Evolutionary conservation across 2,113 vertebrate species (phyloP).

Genomic region (Chloroceryle aenea): DNA sequence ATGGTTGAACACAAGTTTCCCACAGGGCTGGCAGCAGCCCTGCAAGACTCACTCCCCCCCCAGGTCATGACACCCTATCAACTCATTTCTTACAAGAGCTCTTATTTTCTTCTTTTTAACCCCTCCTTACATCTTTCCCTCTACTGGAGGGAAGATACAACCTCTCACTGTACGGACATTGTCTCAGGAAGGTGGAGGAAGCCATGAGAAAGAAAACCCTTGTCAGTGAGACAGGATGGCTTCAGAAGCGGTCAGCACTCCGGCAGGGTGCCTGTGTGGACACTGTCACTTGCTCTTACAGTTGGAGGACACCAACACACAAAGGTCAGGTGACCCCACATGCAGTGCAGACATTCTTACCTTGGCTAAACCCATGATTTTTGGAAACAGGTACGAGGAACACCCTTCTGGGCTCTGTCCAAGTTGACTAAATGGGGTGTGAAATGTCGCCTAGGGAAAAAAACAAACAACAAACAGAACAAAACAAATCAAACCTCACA

Average conservation of each 20-base stretch:
- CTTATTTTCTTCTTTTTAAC: not conserved
- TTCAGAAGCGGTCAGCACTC: not conserved
- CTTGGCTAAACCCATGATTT: conserved; percentile 87
- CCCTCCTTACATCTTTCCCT: not conserved
- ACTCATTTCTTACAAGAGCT: not conserved
- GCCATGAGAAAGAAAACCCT: not conserved
- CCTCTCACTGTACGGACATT: not conserved
- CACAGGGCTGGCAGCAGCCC: not conserved
- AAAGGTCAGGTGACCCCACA: not conserved
- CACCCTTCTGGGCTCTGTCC: conserved; percentile 87
- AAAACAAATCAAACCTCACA: not conserved
- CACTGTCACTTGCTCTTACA: not conserved
- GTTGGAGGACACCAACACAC: not conserved
- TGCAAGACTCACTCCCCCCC: not conserved
- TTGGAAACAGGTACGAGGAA: conserved; percentile 87
- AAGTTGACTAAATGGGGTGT: conserved; percentile 83
- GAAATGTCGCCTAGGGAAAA: conserved; percentile 82
- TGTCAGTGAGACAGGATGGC: not conserved
- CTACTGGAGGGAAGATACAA: not conserved
- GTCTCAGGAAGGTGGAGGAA: not conserved
- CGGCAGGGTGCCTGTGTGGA: not conserved
- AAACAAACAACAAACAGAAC: not conserved
- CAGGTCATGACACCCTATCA: not conserved
- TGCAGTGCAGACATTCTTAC: conserved; percentile 54
- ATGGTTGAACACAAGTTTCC: not conserved